These are phyloP conservation scores for Lanistes nyassanus DNA, from an alignment of 1,140 invertebrate genomes.

Conservation along the genomic window DNA sequence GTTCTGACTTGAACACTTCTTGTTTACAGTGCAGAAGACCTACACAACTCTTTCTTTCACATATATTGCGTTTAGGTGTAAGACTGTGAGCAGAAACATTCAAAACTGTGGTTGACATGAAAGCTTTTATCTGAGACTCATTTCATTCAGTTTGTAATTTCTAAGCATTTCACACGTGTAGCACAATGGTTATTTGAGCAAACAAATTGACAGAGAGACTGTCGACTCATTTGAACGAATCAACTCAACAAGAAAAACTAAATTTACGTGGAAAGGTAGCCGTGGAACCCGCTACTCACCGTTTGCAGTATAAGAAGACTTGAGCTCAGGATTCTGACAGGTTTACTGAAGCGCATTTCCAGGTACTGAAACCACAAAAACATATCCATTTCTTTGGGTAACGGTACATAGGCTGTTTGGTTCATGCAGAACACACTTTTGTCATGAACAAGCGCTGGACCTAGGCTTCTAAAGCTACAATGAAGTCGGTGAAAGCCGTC, in stretches of 20 bases:
- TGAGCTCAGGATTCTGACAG: slow-evolving; percentile 46
- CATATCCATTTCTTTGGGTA: not conserved
- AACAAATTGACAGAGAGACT: not conserved
- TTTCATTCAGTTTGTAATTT: not conserved
- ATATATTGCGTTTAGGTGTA: too few species aligned
- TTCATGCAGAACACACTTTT: too few species aligned
- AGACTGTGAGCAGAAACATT: too few species aligned
- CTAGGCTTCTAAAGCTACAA: too few species aligned
- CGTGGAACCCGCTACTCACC: slow-evolving; percentile 65
- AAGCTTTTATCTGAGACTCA: not conserved
- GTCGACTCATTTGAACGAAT: not conserved
- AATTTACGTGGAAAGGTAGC: not conserved
- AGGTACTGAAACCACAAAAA: slow-evolving; percentile 77
- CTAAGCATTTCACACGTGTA: not conserved
- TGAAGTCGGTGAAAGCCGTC: too few species aligned
- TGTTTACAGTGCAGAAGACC: too few species aligned
- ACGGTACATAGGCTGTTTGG: too few species aligned
- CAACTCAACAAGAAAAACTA: not conserved
- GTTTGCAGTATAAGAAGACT: slow-evolving; percentile 58
- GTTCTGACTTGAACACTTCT: too few species aligned
- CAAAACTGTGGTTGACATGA: too few species aligned
- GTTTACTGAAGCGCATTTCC: slow-evolving; percentile 69
- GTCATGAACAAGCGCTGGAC: too few species aligned
- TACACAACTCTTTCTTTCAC: too few species aligned
- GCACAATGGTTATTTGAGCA: not conserved